phyloP scores from a whole-genome alignment of 2,113 vertebrate genomes.

The Aegithalos caudatus region DNA sequence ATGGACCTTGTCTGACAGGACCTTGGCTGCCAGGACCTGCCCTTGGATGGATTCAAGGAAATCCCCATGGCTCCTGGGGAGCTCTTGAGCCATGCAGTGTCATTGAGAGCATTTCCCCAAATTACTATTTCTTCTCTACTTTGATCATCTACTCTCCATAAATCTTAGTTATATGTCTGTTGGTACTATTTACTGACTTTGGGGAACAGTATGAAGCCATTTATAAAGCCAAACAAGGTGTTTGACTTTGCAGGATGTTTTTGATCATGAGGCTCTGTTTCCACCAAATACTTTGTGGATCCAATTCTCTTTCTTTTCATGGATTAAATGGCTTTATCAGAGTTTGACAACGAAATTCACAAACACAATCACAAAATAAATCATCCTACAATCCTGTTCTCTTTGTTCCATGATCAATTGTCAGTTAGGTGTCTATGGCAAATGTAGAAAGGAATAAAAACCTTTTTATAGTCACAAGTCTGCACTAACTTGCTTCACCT shows the following conservation, averaged over 20 bases:
- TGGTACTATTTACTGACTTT: not conserved
- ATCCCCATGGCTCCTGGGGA: not conserved
- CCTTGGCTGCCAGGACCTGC: not conserved
- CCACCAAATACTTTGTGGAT: not conserved
- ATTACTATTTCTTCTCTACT: not conserved
- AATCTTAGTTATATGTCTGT: not conserved
- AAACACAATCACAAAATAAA: not conserved
- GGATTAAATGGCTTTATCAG: not conserved
- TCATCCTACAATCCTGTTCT: not conserved
- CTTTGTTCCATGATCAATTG: not conserved
- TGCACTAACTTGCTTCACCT: not conserved
- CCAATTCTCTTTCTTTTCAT: not conserved
- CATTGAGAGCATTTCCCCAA: not conserved
- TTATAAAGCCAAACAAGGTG: not conserved
- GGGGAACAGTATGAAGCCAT: not conserved
- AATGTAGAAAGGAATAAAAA: not conserved
- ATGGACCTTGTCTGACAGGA: not conserved
- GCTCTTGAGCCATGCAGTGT: accelerated
- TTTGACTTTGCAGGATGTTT: not conserved
- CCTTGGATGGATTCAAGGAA: not conserved
- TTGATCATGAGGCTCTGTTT: not conserved
- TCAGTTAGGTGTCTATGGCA: not conserved
- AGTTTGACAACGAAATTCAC: not conserved
- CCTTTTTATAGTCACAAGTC: not conserved
- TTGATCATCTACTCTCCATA: not conserved